Evolutionary conservation across 2,113 vertebrate genomes (phyloP).

Genomic region (Platichthys flesus): DNA sequence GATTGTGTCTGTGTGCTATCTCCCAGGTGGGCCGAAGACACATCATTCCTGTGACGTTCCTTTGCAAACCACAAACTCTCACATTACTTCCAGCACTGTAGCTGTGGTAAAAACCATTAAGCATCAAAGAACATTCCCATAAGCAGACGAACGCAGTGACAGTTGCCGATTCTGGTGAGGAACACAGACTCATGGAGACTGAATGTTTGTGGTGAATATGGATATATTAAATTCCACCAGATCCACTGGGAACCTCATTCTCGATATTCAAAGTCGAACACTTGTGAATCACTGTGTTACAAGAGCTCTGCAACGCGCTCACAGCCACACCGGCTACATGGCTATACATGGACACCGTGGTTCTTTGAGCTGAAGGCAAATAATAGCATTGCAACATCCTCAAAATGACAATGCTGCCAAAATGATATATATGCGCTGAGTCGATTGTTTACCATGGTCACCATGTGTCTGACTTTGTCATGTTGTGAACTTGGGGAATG

Average conservation of each 20-base stretch:
- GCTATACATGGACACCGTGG: not conserved
- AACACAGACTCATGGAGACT: constrained; percentile 10
- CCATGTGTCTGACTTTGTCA: too few relatives aligned
- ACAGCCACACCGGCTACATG: not conserved
- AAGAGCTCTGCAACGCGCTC: not conserved
- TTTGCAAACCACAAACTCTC: constrained; percentile 47
- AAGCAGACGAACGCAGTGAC: constrained; percentile 8
- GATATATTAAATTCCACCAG: constrained; percentile 7
- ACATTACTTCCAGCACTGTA: constrained; percentile 14
- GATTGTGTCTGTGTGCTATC: not conserved
- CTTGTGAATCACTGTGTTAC: too few relatives aligned
- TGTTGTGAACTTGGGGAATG: too few relatives aligned
- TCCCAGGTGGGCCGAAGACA: constrained; percentile 46
- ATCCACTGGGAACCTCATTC: constrained; percentile 5
- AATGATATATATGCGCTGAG: too few relatives aligned
- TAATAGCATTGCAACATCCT: too few relatives aligned
- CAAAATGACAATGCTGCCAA: too few relatives aligned
- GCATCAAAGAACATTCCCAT: constrained; percentile 44
- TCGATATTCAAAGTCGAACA: not conserved
- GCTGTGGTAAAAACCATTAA: constrained; percentile 30
- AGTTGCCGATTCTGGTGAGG: constrained; percentile 8
- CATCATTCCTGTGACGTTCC: constrained; percentile 40
- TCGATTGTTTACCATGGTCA: too few relatives aligned
- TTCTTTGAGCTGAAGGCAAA: not conserved
- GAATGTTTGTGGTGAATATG: constrained; percentile 36